These are phyloP conservation scores for Eristalinus aeneus DNA, from an alignment of 2,888 invertebrate genomes.

Conservation along the genomic window DNA sequence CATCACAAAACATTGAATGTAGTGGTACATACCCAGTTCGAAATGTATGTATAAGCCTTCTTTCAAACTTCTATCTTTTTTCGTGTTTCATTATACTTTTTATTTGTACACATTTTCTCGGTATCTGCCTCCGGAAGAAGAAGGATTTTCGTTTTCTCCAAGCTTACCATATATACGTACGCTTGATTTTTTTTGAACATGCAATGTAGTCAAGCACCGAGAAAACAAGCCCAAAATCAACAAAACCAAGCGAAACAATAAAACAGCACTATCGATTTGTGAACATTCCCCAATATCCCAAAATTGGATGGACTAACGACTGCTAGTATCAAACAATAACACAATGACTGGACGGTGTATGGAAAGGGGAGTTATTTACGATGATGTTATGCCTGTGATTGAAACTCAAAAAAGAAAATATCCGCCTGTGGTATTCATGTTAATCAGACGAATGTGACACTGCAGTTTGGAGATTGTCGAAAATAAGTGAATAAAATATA, in stretches of 20 bases:
- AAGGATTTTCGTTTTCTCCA: background rate
- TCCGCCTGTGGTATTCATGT: background rate
- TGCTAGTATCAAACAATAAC: background rate
- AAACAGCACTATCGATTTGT: background rate
- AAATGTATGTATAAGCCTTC: conserved; percentile 26
- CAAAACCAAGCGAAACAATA: conserved; percentile 21
- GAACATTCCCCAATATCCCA: background rate
- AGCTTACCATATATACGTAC: background rate
- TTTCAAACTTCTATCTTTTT: conserved; percentile 15
- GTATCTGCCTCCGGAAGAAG: background rate
- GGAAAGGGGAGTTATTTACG: background rate
- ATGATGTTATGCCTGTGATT: background rate
- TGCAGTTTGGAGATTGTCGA: background rate
- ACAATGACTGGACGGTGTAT: background rate
- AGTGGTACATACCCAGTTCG: conserved; percentile 67
- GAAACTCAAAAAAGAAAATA: too few relatives aligned
- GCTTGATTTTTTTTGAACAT: background rate
- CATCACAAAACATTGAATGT: conserved; percentile 66
- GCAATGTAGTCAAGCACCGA: conserved; percentile 19
- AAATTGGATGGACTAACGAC: background rate
- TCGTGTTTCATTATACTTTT: conserved; percentile 12
- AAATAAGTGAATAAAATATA: background rate
- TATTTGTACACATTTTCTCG: conserved; percentile 1
- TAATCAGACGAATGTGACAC: background rate
- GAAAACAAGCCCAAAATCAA: conserved; percentile 8